Evolutionary conservation across 2,888 invertebrate genomes (phyloP).

Genomic region (Caenorhabditis becei): DNA sequence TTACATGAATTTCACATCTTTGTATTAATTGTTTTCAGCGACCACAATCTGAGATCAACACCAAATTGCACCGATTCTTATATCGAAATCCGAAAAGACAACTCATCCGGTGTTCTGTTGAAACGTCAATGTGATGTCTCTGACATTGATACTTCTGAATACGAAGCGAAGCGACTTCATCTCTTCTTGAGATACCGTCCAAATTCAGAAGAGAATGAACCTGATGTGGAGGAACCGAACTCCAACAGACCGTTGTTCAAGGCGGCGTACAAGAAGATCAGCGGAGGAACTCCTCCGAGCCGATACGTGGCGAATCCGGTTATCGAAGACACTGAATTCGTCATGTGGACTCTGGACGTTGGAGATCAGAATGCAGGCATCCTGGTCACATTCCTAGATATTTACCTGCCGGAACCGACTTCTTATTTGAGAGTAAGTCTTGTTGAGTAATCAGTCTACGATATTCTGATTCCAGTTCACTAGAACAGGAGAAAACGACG

Average conservation of each 20-base stretch:
- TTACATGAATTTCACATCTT: not conserved
- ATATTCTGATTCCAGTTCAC: constrained; percentile 30
- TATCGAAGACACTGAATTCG: constrained; percentile 11
- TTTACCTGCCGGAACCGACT: constrained; percentile 30
- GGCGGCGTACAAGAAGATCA: constrained; percentile 23
- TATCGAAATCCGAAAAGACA: constrained; percentile 74
- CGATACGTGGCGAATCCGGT: constrained; percentile 34
- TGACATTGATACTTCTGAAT: constrained; percentile 15
- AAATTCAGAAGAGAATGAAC: constrained; percentile 29
- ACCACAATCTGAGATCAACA: constrained; percentile 27
- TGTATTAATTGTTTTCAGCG: too few relatives aligned
- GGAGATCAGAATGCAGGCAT: constrained; percentile 46
- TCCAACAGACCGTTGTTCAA: constrained; percentile 18
- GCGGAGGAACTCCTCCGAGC: constrained; percentile 27
- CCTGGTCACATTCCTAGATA: constrained; percentile 30
- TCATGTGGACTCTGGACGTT: constrained; percentile 26
- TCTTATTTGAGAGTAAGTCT: constrained; percentile 25
- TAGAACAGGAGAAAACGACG: constrained; percentile 21
- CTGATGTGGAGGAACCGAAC: constrained; percentile 12
- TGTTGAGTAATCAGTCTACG: too few relatives aligned
- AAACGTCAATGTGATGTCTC: constrained; percentile 66
- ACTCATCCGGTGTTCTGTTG: constrained; percentile 70
- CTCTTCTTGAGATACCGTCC: constrained; percentile 66
- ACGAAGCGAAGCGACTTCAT: constrained; percentile 58
- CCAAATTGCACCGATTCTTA: constrained; percentile 73